Conservation (phyloP, 92 coral and sea anemone genomes). For the Virgularia gustaviana region DNA sequence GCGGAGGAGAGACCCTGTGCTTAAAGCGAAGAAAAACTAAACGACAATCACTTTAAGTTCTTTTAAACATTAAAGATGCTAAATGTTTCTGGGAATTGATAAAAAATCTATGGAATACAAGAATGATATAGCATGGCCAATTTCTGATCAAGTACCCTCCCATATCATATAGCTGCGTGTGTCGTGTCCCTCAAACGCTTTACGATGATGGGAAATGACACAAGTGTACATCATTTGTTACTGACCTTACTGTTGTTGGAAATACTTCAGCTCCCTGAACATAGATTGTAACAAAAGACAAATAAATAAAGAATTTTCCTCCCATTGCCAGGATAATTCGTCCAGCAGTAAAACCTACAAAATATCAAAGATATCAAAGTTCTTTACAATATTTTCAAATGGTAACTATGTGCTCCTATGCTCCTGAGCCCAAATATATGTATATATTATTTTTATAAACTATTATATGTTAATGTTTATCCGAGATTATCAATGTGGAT, state of each 20-base stretch:
- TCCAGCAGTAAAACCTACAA: constrained; percentile 44
- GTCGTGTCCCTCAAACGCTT: not conserved
- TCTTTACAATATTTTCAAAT: not conserved
- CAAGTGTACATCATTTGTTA: not conserved
- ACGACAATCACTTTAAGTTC: too few relatives aligned
- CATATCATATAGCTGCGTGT: too few relatives aligned
- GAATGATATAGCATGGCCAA: too few relatives aligned
- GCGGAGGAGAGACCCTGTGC: too few relatives aligned
- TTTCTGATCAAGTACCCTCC: too few relatives aligned
- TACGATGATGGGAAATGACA: not conserved
- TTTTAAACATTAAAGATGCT: too few relatives aligned
- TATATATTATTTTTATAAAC: not conserved
- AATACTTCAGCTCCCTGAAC: constrained; percentile 50
- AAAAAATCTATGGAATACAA: too few relatives aligned
- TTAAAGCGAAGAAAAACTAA: too few relatives aligned
- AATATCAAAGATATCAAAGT: not conserved
- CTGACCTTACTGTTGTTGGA: constrained; percentile 49
- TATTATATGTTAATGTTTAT: not conserved
- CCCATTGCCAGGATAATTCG: constrained; percentile 34
- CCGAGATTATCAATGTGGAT: not conserved
- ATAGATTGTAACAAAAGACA: constrained; percentile 26
- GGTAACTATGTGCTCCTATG: not conserved
- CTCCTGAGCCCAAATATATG: not conserved
- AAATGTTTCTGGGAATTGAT: too few relatives aligned
- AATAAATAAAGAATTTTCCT: constrained; percentile 16